Percentiles rank a stretch among this genome's conserved stretches.
Evolutionary conservation across 1,140 invertebrate species (phyloP).

Genomic region (Sinella curviseta): DNA sequence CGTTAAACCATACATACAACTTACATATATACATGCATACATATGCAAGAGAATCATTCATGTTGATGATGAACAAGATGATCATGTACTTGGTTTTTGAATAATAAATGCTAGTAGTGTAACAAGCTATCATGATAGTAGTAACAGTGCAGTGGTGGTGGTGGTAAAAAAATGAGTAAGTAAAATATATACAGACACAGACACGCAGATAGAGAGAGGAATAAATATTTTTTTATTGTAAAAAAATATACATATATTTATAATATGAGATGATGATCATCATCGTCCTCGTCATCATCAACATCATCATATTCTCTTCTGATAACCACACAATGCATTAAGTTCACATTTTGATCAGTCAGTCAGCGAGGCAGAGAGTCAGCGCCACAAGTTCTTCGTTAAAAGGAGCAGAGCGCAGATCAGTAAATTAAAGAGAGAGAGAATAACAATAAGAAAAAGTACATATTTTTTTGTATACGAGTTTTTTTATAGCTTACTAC

Average conservation of each 20-base stretch:
- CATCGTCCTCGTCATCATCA: not conserved
- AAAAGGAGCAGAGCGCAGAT: not conserved
- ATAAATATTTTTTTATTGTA: not conserved
- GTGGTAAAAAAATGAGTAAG: not conserved
- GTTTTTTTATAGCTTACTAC: too few relatives aligned
- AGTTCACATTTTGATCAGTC: slow-evolving; percentile 22
- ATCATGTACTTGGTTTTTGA: not conserved
- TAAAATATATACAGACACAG: not conserved
- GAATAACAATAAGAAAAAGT: too few relatives aligned
- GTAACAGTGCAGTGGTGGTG: not conserved
- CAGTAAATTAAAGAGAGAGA: too few relatives aligned
- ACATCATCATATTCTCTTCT: too few relatives aligned
- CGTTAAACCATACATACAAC: too few relatives aligned
- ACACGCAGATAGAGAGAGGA: not conserved
- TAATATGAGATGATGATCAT: not conserved
- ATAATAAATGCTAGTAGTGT: too few relatives aligned
- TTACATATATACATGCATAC: too few relatives aligned
- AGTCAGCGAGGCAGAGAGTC: not conserved
- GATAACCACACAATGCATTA: not conserved
- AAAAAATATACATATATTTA: not conserved
- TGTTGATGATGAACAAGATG: not conserved
- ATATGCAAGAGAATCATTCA: not conserved
- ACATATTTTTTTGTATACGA: too few relatives aligned
- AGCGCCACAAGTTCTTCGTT: not conserved
- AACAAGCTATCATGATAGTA: not conserved